phyloP scores from a whole-genome alignment of 30 jellyfish, hydroid and myxozoan species.

The Rhopilema esculentum region DNA sequence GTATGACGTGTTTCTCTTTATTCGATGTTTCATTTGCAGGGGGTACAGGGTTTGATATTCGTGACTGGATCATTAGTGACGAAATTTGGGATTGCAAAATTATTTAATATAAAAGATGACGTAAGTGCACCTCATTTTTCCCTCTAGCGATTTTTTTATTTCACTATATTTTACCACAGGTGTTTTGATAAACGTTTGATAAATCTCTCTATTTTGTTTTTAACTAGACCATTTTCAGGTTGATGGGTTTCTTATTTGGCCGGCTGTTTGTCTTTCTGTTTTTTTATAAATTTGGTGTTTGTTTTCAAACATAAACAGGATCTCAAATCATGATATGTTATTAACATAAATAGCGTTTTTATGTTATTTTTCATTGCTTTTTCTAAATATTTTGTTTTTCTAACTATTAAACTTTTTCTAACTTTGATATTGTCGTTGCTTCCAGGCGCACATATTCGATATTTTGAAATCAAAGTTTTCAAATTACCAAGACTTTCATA shows the following conservation, averaged over 20 bases:
- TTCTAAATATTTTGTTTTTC: too few species aligned
- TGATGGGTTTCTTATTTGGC: too few species aligned
- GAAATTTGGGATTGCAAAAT: constrained; percentile 81
- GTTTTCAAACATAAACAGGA: too few species aligned
- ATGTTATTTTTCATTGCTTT: too few species aligned
- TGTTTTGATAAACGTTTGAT: too few species aligned
- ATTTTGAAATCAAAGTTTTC: constrained; percentile 89
- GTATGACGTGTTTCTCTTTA: too few species aligned
- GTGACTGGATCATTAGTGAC: constrained; percentile 62
- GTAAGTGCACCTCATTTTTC: constrained; percentile 34
- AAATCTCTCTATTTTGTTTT: too few species aligned
- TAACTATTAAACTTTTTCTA: neutral
- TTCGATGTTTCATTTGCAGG: constrained; percentile 65
- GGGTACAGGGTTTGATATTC: constrained; percentile 70
- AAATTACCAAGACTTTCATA: constrained; percentile 87
- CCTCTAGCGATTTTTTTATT: neutral
- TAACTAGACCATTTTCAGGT: too few species aligned
- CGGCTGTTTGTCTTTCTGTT: too few species aligned
- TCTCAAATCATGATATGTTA: too few species aligned
- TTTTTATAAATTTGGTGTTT: too few species aligned
- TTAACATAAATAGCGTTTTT: too few species aligned
- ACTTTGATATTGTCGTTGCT: neutral
- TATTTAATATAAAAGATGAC: constrained; percentile 91
- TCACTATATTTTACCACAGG: neutral
- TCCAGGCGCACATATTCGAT: constrained; percentile 94